Percentiles rank a stretch among this genome's conserved stretches.
phyloP scores from a whole-genome alignment of 2,797 vertebrate genomes.

The Lagodon rhomboides region DNA sequence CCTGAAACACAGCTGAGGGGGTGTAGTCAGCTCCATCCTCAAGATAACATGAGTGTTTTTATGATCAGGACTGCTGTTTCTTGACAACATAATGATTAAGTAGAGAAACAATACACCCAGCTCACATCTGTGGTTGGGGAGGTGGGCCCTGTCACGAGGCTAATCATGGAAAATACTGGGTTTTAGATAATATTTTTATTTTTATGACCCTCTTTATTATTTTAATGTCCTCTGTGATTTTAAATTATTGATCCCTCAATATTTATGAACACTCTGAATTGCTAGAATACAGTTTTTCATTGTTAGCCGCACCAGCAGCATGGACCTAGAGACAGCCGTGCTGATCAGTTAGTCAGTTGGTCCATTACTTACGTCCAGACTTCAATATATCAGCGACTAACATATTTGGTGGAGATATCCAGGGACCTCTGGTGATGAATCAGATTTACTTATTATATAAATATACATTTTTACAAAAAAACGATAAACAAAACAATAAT shows the following conservation, averaged over 20 bases:
- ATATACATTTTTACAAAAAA: no score
- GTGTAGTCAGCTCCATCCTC: not conserved
- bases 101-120: not conserved
- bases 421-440: not conserved
- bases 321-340: not conserved
- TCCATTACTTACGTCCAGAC: not conserved
- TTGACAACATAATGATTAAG: constrained; percentile 9
- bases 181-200: not conserved
- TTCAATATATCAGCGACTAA: not conserved
- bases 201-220: not conserved
- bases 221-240: not conserved
- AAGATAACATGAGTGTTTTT: constrained; percentile 25
- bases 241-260: not conserved
- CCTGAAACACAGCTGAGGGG: not conserved
- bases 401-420: not conserved
- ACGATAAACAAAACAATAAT: no score
- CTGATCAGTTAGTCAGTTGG: not conserved
- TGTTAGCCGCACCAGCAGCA: not conserved
- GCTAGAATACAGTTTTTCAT: not conserved
- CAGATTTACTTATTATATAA: not conserved
- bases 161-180: not conserved
- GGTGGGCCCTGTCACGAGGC: not conserved
- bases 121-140: constrained; percentile 5
- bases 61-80: constrained; percentile 1
- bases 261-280: not conserved